Conservation (phyloP, 1,140 invertebrate species). For the Drosophila biarmipes region DNA sequence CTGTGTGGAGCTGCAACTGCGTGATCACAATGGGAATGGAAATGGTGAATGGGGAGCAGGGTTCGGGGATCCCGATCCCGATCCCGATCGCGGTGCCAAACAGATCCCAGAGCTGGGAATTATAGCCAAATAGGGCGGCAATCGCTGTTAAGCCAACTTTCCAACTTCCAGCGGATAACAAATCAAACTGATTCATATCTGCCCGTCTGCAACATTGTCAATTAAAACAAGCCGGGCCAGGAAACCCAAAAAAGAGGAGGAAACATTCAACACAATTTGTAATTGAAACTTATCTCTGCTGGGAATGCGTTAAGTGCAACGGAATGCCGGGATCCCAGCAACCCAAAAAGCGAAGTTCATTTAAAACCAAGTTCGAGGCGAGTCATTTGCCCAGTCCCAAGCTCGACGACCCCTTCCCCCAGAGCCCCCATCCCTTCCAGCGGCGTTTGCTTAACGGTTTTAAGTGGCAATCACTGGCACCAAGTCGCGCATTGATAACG, state of each 20-base stretch:
- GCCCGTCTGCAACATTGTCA: conserved; percentile 53
- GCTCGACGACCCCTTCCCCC: not conserved
- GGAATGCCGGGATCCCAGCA: conserved; percentile 49
- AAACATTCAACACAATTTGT: conserved; percentile 76
- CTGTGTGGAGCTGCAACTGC: conserved; percentile 23
- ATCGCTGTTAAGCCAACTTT: conserved; percentile 7
- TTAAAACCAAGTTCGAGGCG: conserved; percentile 47
- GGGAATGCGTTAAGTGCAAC: conserved; percentile 77
- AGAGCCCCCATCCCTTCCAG: conserved; percentile 19
- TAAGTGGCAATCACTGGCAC: conserved; percentile 80
- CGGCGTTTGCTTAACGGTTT: conserved; percentile 80
- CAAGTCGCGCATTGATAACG: conserved; percentile 72
- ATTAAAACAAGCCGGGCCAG: conserved; percentile 51
- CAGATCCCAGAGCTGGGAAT: conserved; percentile 43
- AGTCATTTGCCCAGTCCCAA: conserved; percentile 52
- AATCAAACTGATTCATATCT: conserved; percentile 67
- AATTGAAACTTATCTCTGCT: conserved; percentile 76
- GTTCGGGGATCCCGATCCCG: not conserved
- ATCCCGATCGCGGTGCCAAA: not conserved
- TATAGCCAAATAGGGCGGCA: conserved; percentile 45
- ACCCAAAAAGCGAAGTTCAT: conserved; percentile 56
- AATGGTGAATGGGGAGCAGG: not conserved
- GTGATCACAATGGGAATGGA: conserved; percentile 32
- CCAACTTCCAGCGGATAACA: conserved; percentile 35
- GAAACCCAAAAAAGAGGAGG: conserved; percentile 12